phyloP scores from a whole-genome alignment of 2,113 vertebrate species.

The Oryctolagus cuniculus region mOryCun1.1 NC_091445.1:53824501-53825000 shows the following conservation, averaged over 20 bases:
- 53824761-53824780: neutral
- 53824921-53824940: neutral
- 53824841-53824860: neutral
- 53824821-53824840: accelerated
- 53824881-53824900: neutral
- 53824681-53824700: neutral
- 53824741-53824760: neutral
- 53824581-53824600: no score
- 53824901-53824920: accelerated
- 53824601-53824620: neutral
- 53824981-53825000: neutral
- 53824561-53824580: no score
- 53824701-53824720: neutral
- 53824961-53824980: neutral
- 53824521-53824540: no score
- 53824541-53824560: no score
- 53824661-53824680: neutral
- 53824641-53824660: neutral
- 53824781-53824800: neutral
- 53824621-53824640: neutral
- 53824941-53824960: no score
- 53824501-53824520: no score
- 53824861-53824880: neutral
- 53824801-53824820: neutral
- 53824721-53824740: neutral